Evolutionary conservation across 2,113 vertebrate species (phyloP), one percentile per base, ranked within the genome.

Genomic region (Hydropotes inermis): DNA sequence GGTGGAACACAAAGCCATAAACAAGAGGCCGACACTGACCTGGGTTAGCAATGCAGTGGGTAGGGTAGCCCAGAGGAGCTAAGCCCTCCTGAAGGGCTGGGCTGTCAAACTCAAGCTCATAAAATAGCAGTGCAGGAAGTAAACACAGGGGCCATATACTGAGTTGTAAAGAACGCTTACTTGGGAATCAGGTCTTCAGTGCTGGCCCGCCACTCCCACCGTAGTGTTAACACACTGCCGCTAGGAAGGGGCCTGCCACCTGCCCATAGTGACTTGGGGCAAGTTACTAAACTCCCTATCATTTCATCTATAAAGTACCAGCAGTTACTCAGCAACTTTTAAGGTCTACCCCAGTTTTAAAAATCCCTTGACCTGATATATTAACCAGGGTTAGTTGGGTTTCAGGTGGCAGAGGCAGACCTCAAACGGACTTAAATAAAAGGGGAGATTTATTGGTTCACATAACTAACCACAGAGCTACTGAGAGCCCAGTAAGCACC

Each of bases 391-490:
- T 83, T 88, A 58, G 23, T 28, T 87, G 17, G 27, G 58, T 92
- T 88, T 45, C 67, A 27, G 84, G 50, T 76, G 28, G 94, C 39
- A 82, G 15, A 91, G 74, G 78, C 30, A 88, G 57, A 89, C 25
- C 16, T 93, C 87, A 87, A 64, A 87, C 1, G 23, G 10, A 90
- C 23, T 57, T 54, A 95, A 28, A 21, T 16, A 58, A 85, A 76
- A 90, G 23, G 17, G 17, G 45, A 96, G 76, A 91, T 30, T 4
- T 54, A 54, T 28, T 64, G 94, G n/a, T 89, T 89, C 67, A 43
- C 9, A 15, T 25, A 87, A 74, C 21, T 93, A 84, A 79, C 33
- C 95, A 39, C 28, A 83, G 87, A 96, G 74, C n/a, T 39, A 64
- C 30, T 23, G 28, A 52, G 36, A 86, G 36, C 19, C 23, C 43